phyloP scores from a whole-genome alignment of 2,888 invertebrate species.

The Parnassius orleans region DNA sequence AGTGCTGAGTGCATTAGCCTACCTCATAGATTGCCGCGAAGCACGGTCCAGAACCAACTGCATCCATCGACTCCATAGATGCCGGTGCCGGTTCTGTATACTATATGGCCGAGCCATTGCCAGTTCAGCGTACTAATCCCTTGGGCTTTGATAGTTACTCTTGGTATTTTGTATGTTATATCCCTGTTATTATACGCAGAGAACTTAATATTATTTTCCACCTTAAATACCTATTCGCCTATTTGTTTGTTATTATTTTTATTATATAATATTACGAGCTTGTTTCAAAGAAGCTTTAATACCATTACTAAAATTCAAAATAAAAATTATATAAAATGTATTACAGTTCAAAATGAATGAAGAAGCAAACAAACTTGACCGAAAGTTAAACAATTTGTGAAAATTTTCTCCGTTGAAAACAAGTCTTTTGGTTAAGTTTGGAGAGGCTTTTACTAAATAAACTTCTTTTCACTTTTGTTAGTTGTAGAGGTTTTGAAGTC shows the following conservation, averaged over 20 bases:
- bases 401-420: constrained; percentile 23
- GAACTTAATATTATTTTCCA: background rate
- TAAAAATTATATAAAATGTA: constrained; percentile 28
- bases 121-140: no score
- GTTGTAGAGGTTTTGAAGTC: constrained; percentile 24
- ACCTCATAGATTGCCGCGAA: no score
- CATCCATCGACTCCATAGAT: no score
- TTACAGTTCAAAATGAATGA: constrained; percentile 18
- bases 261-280: no score
- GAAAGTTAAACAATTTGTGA: constrained; percentile 24
- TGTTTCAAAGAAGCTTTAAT: no score
- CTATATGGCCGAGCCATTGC: no score
- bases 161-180: no score
- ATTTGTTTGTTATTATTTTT: background rate
- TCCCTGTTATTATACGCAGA: no score
- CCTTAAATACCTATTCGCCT: background rate
- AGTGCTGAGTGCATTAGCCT: no score
- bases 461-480: constrained; percentile 23
- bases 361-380: constrained; percentile 24
- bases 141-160: no score
- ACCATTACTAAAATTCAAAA: background rate
- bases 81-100: no score
- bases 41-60: no score
- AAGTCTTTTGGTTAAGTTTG: constrained; percentile 25
- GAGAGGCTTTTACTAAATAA: constrained; percentile 27